Percentiles rank a stretch among this genome's conserved stretches.
Conservation (phyloP, 1,140 invertebrate genomes). For the Latrodectus geometricus region DNA sequence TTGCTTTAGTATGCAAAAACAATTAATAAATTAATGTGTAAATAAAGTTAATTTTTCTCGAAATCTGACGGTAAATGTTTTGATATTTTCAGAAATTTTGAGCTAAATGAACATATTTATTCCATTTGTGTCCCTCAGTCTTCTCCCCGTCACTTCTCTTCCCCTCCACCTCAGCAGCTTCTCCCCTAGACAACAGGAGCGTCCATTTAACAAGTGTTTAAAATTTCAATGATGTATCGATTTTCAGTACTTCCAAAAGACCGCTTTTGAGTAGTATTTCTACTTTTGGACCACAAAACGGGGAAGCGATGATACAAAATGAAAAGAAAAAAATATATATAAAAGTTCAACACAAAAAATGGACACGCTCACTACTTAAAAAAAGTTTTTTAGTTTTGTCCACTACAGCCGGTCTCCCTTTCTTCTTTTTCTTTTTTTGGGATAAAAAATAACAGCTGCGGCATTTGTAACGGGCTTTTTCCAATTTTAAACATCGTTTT, state of each 20-base stretch:
- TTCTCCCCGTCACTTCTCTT: not conserved
- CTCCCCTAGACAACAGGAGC: conserved; percentile 28
- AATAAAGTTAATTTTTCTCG: no score
- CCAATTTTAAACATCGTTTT: conserved; percentile 63
- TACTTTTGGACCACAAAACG: conserved; percentile 1
- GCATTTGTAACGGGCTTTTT: conserved; percentile 59
- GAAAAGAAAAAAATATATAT: conserved; percentile 34
- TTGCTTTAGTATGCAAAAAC: no score
- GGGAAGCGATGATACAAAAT: conserved; percentile 21
- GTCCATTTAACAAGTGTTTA: conserved; percentile 63
- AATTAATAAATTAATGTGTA: no score
- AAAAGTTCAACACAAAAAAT: conserved; percentile 41
- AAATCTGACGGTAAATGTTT: no score
- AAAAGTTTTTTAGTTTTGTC: conserved; percentile 56
- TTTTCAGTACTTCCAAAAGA: conserved; percentile 26
- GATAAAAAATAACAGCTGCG: conserved; percentile 44
- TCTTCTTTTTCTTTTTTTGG: not conserved
- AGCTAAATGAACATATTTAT: no score
- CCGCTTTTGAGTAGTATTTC: conserved; percentile 23
- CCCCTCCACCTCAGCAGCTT: conserved; percentile 2
- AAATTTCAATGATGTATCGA: conserved; percentile 62
- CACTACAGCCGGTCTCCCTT: conserved; percentile 30
- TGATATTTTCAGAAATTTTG: no score
- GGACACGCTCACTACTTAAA: not conserved
- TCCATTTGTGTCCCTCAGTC: not conserved